Percentiles rank a stretch among this genome's conserved stretches.
phyloP scores from a whole-genome alignment of 2,888 invertebrate genomes.

The Scaptomyza caliginosa region DNA sequence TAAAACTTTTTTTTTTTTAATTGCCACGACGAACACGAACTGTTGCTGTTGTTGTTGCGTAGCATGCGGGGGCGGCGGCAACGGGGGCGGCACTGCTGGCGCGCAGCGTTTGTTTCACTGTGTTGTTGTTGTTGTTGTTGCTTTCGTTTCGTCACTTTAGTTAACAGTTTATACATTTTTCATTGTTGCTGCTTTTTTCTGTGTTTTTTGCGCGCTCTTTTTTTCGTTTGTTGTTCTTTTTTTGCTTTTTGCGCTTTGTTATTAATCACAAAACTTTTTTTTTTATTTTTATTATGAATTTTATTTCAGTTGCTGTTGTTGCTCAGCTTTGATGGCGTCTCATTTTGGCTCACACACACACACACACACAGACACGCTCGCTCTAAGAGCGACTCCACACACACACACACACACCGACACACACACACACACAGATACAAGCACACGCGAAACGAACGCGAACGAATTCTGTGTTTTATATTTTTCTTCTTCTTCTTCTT shows the following conservation, averaged over 20 bases:
- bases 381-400: constrained; percentile 19
- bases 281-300: constrained; percentile 79
- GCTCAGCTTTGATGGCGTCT: constrained; percentile 72
- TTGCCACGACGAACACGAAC: constrained; percentile 63
- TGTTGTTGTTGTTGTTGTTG: constrained; percentile 24
- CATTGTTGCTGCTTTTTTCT: constrained; percentile 35
- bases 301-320: constrained; percentile 52
- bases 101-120: constrained; percentile 53
- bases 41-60: constrained; percentile 21
- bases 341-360: constrained; percentile 63
- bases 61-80: constrained; percentile 36
- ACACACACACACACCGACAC: constrained; percentile 20
- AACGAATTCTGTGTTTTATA: constrained; percentile 57
- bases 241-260: constrained; percentile 52
- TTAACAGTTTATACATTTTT: constrained; percentile 63
- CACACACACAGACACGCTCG: constrained; percentile 13
- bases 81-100: constrained; percentile 28
- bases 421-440: constrained; percentile 16
- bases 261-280: constrained; percentile 77
- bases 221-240: constrained; percentile 46
- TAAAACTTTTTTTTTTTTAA: constrained; percentile 55
- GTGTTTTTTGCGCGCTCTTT: constrained; percentile 52
- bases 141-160: constrained; percentile 50
- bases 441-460: constrained; percentile 55
- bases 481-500: constrained; percentile 42